Evolutionary conservation across 2,888 invertebrate genomes (phyloP).

Genomic region (Gortyna flavago): DNA sequence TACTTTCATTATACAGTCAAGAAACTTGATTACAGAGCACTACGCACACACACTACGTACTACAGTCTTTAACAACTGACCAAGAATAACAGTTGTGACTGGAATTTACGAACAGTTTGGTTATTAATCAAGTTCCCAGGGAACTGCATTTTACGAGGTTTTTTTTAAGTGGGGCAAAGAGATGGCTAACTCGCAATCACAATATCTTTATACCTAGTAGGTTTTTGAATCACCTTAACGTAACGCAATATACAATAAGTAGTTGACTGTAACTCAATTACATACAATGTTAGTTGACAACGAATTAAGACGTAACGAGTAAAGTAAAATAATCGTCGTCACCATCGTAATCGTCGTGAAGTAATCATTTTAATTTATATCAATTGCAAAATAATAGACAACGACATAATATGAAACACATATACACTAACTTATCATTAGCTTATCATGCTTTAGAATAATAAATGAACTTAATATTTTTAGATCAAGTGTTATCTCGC

Average conservation of each 20-base stretch:
- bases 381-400: constrained; percentile 14
- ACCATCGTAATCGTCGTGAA: neutral
- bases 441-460: constrained; percentile 32
- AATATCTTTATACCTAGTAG: constrained; percentile 19
- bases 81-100: neutral
- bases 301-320: constrained; percentile 12
- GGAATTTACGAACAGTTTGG: constrained; percentile 3
- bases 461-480: constrained; percentile 36
- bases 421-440: constrained; percentile 24
- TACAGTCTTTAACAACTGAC: neutral
- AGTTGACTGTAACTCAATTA: constrained; percentile 5
- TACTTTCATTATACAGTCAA: constrained; percentile 18
- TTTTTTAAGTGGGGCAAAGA: constrained; percentile 19
- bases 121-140: constrained; percentile 17
- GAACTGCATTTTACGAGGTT: constrained; percentile 24
- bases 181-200: constrained; percentile 20
- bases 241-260: constrained; percentile 11
- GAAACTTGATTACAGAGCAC: constrained; percentile 6
- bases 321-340: neutral
- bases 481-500: constrained; percentile 47
- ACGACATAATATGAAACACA: neutral
- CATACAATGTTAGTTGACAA: neutral
- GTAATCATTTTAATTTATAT: constrained; percentile 25
- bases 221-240: constrained; percentile 3
- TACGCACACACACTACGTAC: neutral